These are phyloP conservation scores for Melieria picta DNA, from an alignment of 2,888 invertebrate species.

Conservation along the genomic window DNA sequence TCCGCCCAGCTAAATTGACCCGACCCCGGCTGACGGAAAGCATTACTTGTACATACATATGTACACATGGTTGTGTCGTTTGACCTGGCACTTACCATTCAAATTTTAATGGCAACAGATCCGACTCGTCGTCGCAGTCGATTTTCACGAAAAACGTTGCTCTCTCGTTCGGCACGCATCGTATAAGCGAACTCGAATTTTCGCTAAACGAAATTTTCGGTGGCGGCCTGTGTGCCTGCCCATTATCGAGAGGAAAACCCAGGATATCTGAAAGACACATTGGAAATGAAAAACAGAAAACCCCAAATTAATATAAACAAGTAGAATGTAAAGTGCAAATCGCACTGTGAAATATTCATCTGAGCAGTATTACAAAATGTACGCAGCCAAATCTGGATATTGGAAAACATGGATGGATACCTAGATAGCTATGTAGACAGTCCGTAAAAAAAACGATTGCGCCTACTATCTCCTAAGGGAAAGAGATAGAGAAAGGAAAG, in stretches of 20 bases:
- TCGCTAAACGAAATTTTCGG: conserved; percentile 62
- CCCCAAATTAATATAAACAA: background rate
- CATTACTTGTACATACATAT: too few relatives aligned
- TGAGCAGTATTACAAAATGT: too few relatives aligned
- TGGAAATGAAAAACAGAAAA: background rate
- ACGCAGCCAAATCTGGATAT: too few relatives aligned
- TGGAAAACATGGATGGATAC: too few relatives aligned
- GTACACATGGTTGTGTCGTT: background rate
- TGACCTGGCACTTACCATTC: conserved; percentile 60
- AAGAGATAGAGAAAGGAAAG: too few relatives aligned
- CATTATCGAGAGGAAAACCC: conserved; percentile 36
- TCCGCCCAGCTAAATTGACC: background rate
- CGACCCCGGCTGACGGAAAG: too few relatives aligned
- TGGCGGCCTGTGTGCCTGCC: conserved; percentile 29
- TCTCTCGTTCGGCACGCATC: conserved; percentile 63
- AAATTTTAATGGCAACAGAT: conserved; percentile 63
- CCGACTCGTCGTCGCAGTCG: conserved; percentile 59
- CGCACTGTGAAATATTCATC: too few relatives aligned
- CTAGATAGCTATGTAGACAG: too few relatives aligned
- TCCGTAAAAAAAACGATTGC: too few relatives aligned
- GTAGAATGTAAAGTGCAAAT: too few relatives aligned
- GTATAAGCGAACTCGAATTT: conserved; percentile 63
- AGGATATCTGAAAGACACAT: conserved; percentile 38
- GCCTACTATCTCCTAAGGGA: too few relatives aligned
- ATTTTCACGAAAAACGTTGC: conserved; percentile 65